These are phyloP conservation scores for Xenus cinereus DNA, from an alignment of 2,113 vertebrate species.

Conservation along the genomic window DNA sequence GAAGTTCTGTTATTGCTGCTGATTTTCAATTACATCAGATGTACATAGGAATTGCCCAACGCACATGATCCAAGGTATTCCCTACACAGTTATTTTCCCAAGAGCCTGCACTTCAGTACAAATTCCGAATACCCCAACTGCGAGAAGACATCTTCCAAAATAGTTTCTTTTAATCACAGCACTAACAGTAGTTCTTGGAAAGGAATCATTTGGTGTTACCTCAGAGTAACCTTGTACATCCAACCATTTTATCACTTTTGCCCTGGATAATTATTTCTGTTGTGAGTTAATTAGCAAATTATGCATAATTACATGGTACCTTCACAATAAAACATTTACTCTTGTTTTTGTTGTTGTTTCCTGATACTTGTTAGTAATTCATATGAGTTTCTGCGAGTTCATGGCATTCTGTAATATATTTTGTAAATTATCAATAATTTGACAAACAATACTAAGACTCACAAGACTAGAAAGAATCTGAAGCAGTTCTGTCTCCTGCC, in stretches of 20 bases:
- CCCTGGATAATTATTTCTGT: not conserved
- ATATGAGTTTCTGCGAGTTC: not conserved
- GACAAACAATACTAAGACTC: not conserved
- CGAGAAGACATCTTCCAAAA: not conserved
- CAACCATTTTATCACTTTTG: not conserved
- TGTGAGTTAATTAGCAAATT: slow-evolving; percentile 7
- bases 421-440: not conserved
- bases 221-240: not conserved
- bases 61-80: not conserved
- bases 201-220: not conserved
- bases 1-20: not conserved
- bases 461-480: not conserved
- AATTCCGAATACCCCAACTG: not conserved
- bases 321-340: not conserved
- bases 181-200: not conserved
- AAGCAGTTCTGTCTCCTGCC: not conserved
- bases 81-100: not conserved
- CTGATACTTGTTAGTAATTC: not conserved
- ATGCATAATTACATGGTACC: not conserved
- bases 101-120: not conserved
- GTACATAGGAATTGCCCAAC: not conserved
- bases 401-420: not conserved
- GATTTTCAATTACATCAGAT: not conserved
- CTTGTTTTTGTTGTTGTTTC: not conserved
- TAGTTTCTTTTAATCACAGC: not conserved